Evolutionary conservation across 2,888 invertebrate genomes (phyloP), one percentile per base, ranked within the genome.

Genomic region (Carterocephalus palaemon): DNA sequence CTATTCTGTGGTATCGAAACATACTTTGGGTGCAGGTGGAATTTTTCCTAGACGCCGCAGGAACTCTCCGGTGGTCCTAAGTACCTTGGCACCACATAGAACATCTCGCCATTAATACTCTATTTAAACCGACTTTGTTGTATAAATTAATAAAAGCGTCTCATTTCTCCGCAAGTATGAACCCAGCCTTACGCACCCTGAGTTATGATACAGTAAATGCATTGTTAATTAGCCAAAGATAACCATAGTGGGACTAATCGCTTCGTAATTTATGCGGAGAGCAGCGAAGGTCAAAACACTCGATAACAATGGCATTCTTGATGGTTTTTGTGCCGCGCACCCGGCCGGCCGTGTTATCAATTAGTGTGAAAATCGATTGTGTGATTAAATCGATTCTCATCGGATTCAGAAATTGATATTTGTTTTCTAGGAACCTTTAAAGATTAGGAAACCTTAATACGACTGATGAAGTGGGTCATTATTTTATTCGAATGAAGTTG

Each of bases 141-240:
- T n/a, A n/a, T n/a, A n/a, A 4, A 6, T 10, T 7, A 26, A 26
- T 12, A 10, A 10, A 24, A 26, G 12, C 10, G 7, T 23, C 4
- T 1, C 15, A 15, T 5, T 19, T 13, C n/a, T n/a, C 29, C 29
- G 29, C 12, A 6, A n/a, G 9, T 32, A 5, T 10, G 26, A 2
- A 28, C n/a, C 3, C 22, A 8, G 43, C 43, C 36, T 43, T 17
- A 43, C 29, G 8, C 34, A 29, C 43, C 43, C 43, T 43, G 36
- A 43, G 36, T 43, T 43, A 43, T 43, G 43, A 37, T 43, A 43
- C 42, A 16, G 43, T 37, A 37, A 45, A 45, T 24, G 37, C 37
- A 31, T 45, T 37, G 29, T 45, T 45, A 45, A 45, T 45, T 45
- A 45, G 43, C 43, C 7, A 43, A 29, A 31, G 43, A 45, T 45